phyloP scores from a whole-genome alignment of 2,888 invertebrate genomes.

The Drosophila hamatofila region DNA sequence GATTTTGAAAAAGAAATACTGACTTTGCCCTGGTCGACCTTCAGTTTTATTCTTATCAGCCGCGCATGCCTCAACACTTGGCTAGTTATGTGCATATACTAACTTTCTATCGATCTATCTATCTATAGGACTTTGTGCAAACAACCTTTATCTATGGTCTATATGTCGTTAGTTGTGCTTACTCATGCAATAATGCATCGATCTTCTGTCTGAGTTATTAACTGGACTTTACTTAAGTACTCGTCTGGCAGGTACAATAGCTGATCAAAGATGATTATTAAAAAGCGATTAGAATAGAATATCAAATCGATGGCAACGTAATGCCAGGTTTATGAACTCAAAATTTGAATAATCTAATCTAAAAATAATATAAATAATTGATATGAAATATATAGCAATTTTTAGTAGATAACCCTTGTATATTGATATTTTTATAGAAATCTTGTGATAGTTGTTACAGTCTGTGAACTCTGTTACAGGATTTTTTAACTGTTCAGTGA shows the following conservation, averaged over 20 bases:
- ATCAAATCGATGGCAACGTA: not conserved
- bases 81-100: constrained; percentile 5
- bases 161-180: constrained; percentile 9
- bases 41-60: constrained; percentile 4
- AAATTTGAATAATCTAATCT: not conserved
- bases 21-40: not conserved
- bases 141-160: constrained; percentile 24
- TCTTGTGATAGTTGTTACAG: too few relatives aligned
- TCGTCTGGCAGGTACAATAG: not conserved
- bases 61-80: constrained; percentile 18
- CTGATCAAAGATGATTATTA: not conserved
- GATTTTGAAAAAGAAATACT: not conserved
- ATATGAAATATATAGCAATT: not conserved
- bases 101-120: not conserved
- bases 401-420: too few relatives aligned
- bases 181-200: not conserved
- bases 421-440: not conserved
- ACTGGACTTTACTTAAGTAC: not conserved
- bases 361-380: not conserved
- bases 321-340: not conserved
- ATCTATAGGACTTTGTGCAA: not conserved
- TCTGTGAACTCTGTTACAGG: too few relatives aligned
- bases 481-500: too few relatives aligned
- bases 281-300: not conserved
- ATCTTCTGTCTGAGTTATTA: not conserved